A percentile compares a stretch with the other conserved stretches of the same genome.
Conservation (phyloP, 2,113 vertebrate species). For the Rhineura floridana region DNA sequence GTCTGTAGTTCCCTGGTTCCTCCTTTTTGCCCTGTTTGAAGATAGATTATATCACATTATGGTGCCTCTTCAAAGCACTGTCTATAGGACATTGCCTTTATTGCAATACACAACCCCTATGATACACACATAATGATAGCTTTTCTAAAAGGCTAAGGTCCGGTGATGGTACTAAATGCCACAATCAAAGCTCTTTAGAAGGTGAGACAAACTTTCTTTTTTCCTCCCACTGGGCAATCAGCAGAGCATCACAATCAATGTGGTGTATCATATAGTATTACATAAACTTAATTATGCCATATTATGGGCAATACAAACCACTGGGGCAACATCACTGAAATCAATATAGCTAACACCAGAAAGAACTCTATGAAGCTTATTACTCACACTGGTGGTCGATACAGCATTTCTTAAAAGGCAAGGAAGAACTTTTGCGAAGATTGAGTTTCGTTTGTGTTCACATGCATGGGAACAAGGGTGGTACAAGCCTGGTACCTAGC, state of each 20-base stretch:
- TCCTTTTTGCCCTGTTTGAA: too few species aligned
- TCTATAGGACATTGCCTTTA: not conserved
- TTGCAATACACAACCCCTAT: conserved; percentile 32
- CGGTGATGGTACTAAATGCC: conserved; percentile 10
- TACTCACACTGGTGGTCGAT: conserved; percentile 7
- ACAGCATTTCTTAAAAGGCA: conserved; percentile 26
- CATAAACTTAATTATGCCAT: not conserved
- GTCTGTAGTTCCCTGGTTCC: too few species aligned
- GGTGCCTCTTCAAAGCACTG: conserved; percentile 30
- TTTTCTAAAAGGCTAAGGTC: not conserved
- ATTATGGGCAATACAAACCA: not conserved
- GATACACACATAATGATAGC: not conserved
- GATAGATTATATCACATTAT: not conserved
- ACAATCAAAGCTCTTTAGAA: conserved; percentile 19
- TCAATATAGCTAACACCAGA: not conserved
- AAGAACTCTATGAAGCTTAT: not conserved
- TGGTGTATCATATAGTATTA: conserved; percentile 24
- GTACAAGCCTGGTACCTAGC: conserved; percentile 1
- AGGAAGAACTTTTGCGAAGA: not conserved
- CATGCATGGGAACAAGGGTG: not conserved
- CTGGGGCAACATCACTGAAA: conserved; percentile 11
- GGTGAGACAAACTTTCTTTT: conserved; percentile 15
- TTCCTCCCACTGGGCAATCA: not conserved
- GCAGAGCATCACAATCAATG: conserved; percentile 3
- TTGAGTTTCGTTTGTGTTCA: not conserved